Conservation (phyloP, 1,140 invertebrate genomes). For the Ceratina australensis region DNA sequence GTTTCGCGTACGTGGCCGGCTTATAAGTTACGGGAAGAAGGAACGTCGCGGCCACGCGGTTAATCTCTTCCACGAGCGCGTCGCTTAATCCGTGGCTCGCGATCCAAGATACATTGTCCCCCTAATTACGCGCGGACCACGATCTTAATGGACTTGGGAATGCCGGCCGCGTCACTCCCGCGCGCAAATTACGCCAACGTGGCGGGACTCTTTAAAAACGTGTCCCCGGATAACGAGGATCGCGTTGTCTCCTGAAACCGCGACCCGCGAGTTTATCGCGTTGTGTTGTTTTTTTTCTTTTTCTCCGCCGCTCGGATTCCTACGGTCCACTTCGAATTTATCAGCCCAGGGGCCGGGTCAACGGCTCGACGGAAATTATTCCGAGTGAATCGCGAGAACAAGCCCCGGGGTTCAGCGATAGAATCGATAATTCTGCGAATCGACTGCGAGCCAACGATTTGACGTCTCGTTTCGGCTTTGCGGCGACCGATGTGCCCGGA, state of each 20-base stretch:
- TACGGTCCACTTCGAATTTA: no score
- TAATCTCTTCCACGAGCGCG: constrained; percentile 30
- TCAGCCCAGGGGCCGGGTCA: neutral
- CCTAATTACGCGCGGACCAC: constrained; percentile 37
- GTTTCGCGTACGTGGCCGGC: constrained; percentile 36
- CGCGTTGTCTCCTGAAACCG: no score
- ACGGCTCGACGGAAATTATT: neutral
- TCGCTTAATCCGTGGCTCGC: constrained; percentile 46
- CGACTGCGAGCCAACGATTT: constrained; percentile 26
- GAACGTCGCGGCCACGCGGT: constrained; percentile 22
- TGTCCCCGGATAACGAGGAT: no score
- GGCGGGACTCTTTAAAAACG: constrained; percentile 29
- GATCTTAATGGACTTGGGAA: constrained; percentile 51
- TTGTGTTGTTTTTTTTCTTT: neutral
- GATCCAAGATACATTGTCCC: constrained; percentile 46
- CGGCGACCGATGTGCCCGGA: neutral
- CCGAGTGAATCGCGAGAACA: constrained; percentile 26
- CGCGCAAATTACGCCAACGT: constrained; percentile 40
- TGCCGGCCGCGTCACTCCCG: constrained; percentile 34
- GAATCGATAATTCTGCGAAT: constrained; percentile 15
- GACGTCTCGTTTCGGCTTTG: constrained; percentile 20
- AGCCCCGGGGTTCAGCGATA: neutral
- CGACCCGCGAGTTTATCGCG: neutral
- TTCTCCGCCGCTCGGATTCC: no score
- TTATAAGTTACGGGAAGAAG: constrained; percentile 36